Evolutionary conservation across 1,140 invertebrate species (phyloP).

Genomic region (Macrocentrus cingulum): DNA sequence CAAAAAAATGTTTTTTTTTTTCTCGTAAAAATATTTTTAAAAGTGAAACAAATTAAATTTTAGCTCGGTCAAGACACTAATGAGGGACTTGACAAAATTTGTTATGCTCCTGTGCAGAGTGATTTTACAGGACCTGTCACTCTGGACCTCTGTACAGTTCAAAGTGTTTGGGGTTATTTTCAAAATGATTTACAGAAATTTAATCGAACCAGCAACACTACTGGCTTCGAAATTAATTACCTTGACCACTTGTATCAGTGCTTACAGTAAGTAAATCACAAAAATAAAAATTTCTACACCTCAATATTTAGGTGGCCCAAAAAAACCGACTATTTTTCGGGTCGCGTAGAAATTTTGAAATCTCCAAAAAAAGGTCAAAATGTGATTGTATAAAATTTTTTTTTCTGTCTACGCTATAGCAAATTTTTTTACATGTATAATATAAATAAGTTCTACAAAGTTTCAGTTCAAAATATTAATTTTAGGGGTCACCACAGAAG

Average conservation of each 20-base stretch:
- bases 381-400: no score
- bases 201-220: constrained; percentile 30
- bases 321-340: no score
- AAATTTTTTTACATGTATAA: no score
- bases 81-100: constrained; percentile 72
- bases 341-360: no score
- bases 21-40: no score
- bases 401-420: no score
- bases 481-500: no score
- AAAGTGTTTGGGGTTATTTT: constrained; percentile 81
- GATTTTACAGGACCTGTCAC: constrained; percentile 63
- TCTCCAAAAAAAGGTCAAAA: no score
- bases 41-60: constrained; percentile 2
- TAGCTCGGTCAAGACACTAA: constrained; percentile 54
- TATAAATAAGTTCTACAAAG: no score
- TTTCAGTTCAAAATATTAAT: no score
- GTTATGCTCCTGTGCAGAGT: constrained; percentile 77
- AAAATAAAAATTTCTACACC: no score
- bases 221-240: constrained; percentile 45
- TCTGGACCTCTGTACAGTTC: constrained; percentile 72
- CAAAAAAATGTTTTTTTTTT: no score
- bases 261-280: constrained; percentile 51
- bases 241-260: constrained; percentile 58
- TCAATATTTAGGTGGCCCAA: background rate
- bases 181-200: constrained; percentile 64